Conservation (phyloP, 2,888 invertebrate genomes). For the Drosophila quinaria region DNA sequence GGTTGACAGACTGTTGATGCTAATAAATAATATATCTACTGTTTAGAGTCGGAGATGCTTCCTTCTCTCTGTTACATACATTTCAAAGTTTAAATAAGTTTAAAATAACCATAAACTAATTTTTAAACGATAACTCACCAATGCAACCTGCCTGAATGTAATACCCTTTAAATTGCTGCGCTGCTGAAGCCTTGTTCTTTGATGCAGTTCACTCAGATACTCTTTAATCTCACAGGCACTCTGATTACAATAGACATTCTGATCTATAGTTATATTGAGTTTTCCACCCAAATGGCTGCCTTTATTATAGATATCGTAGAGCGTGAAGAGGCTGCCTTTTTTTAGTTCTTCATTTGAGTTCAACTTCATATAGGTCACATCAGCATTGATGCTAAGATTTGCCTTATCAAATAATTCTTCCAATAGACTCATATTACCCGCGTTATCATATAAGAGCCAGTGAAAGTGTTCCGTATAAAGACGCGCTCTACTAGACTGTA, state of each 20-base stretch:
- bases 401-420: conserved; percentile 56
- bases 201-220: conserved; percentile 71
- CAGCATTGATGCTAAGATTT: conserved; percentile 80
- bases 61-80: no score
- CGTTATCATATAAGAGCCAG: conserved; percentile 79
- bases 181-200: conserved; percentile 70
- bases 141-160: conserved; percentile 73
- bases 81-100: no score
- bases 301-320: conserved; percentile 84
- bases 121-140: no score
- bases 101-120: no score
- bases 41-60: not conserved
- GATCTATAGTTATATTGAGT: conserved; percentile 82
- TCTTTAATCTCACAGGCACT: conserved; percentile 50
- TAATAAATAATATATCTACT: not conserved
- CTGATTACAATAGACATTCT: conserved; percentile 65
- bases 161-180: conserved; percentile 75
- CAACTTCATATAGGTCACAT: conserved; percentile 70
- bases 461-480: conserved; percentile 69
- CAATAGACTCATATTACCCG: conserved; percentile 52
- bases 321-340: conserved; percentile 30
- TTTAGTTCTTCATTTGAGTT: not conserved
- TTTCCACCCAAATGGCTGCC: conserved; percentile 82
- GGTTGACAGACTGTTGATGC: no score
- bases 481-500: conserved; percentile 72